Evolutionary conservation across 2,888 invertebrate genomes (phyloP), one percentile per base, ranked within the genome.

Genomic region (Epinotia demarniana): DNA sequence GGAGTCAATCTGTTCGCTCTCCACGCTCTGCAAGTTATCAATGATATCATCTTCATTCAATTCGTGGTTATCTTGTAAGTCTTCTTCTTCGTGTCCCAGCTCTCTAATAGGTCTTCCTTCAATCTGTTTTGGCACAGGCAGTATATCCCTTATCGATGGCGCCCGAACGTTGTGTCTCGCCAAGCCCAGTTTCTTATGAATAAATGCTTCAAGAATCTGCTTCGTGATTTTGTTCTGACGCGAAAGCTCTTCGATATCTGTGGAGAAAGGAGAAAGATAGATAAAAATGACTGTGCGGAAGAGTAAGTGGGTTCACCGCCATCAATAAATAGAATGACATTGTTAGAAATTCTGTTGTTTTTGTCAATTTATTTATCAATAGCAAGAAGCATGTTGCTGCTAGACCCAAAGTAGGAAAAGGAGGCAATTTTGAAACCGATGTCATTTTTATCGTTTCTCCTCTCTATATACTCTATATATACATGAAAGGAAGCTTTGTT

Each of bases 191-290:
- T 96, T 95, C 85, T 96, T 95, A 87, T 97, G 96, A 78, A 97
- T 92, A 85, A 95, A 97, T 77, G 96, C 96, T 85, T 96, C 96
- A 80, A 97, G 94, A 80, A 97, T 96, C 93, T 96, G 96, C 90
- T 96, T 95, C 49, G 97, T 97, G 88, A 97, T 97, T 89, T 95
- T 95, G 93, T 97, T 97, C 94, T 97, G 96, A 78, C 96, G 93
- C 82, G 96, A 96, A 88, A 97, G 89, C 89, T 97, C 96, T 80
- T 94, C 94, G 71, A 88, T 81, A 83, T 88, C 94, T 94, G 94
- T 80, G 91, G 86, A 91, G 92, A 91, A 91, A 90, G 86, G 92
- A 93, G 92, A 92, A 79, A 87, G 73, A 81, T 90, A 90, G 94
- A 94, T 94, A 94, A 94, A 94, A 94, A 94, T 94, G 94, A 94